phyloP scores from a whole-genome alignment of 1,140 invertebrate species.

The Pseudomyrmex concolor region DNA sequence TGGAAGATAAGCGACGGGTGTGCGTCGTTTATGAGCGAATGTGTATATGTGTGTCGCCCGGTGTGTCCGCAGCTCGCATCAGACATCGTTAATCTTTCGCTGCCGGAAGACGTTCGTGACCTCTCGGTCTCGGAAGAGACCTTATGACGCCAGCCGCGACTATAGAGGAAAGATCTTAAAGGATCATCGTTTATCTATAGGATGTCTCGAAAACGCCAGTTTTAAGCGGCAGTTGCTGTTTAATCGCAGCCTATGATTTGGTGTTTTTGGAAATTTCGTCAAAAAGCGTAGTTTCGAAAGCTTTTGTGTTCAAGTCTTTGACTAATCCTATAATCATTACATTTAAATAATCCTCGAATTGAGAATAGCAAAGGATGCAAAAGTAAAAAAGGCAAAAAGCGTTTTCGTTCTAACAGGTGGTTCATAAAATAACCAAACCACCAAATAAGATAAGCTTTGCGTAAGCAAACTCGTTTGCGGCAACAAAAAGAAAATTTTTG shows the following conservation, averaged over 20 bases:
- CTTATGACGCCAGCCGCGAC: conserved; percentile 16
- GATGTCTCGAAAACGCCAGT: conserved; percentile 7
- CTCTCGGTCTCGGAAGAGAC: conserved; percentile 11
- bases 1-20: neutral
- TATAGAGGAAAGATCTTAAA: conserved; percentile 19
- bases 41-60: neutral
- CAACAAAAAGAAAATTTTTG: conserved; percentile 49
- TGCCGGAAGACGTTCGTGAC: conserved; percentile 50
- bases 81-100: conserved; percentile 40
- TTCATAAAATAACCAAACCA: conserved; percentile 70
- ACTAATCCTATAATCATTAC: too few species aligned
- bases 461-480: conserved; percentile 5
- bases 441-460: conserved; percentile 63
- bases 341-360: conserved; percentile 12
- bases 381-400: conserved; percentile 27
- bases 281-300: conserved; percentile 4
- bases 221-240: too few species aligned
- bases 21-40: neutral
- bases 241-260: neutral
- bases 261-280: conserved; percentile 3
- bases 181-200: conserved; percentile 38
- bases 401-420: conserved; percentile 71
- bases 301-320: neutral
- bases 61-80: conserved; percentile 10
- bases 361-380: neutral